Percentiles rank a stretch among this genome's conserved stretches.
phyloP scores from a whole-genome alignment of 2,797 vertebrate genomes.

The Brotula barbata region DNA sequence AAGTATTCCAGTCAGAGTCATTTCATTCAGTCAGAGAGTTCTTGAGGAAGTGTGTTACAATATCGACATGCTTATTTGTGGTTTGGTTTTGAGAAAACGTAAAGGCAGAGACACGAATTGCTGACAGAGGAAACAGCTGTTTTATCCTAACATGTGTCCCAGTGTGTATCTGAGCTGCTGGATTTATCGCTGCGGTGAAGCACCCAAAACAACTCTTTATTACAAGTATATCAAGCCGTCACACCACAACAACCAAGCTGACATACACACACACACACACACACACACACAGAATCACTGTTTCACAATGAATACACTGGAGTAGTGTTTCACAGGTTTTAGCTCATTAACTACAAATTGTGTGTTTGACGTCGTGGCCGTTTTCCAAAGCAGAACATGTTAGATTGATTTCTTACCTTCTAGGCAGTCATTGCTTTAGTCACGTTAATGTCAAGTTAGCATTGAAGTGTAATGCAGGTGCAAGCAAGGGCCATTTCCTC shows the following conservation, averaged over 20 bases:
- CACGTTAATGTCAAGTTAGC: too few species aligned
- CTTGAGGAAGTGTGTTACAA: constrained; percentile 35
- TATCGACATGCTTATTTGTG: constrained; percentile 40
- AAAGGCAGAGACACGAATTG: constrained; percentile 31
- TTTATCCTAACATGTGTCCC: constrained; percentile 50
- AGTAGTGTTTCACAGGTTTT: too few species aligned
- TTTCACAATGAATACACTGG: not conserved
- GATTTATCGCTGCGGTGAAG: constrained; percentile 22
- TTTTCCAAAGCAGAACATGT: too few species aligned
- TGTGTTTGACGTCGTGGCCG: too few species aligned
- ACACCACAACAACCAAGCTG: constrained; percentile 5
- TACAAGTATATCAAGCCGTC: constrained; percentile 17
- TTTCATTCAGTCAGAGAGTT: constrained; percentile 23
- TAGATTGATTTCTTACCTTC: too few species aligned
- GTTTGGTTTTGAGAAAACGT: constrained; percentile 36
- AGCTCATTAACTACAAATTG: too few species aligned
- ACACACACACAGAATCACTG: not conserved
- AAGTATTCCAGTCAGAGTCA: constrained; percentile 37
- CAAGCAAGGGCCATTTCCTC: constrained; percentile 22
- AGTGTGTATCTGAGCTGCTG: constrained; percentile 31
- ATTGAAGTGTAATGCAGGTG: constrained; percentile 13
- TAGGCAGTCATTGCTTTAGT: too few species aligned
- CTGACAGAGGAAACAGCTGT: too few species aligned
- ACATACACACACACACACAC: not conserved
- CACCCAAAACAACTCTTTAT: constrained; percentile 11